A percentile compares a stretch with the other conserved stretches of the same genome.
phyloP scores from a whole-genome alignment of 2,113 vertebrate species.

The Cheirogaleus medius region DNA sequence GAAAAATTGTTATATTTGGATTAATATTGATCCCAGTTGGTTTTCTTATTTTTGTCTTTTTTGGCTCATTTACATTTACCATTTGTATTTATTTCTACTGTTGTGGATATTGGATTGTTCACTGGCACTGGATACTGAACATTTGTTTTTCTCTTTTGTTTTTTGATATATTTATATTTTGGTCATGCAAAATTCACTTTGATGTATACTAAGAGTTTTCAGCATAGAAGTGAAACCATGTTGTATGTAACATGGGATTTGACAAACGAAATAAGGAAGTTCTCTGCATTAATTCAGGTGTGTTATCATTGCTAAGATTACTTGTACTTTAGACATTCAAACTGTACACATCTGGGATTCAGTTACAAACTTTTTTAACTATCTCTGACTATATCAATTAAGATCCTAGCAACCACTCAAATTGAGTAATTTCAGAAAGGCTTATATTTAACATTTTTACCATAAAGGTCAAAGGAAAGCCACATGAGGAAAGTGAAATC shows the following conservation, averaged over 20 bases:
- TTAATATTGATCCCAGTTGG: not conserved
- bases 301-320: not conserved
- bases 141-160: not conserved
- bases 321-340: not conserved
- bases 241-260: not conserved
- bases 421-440: not conserved
- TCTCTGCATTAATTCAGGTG: not conserved
- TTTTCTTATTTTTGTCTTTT: not conserved
- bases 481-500: not conserved
- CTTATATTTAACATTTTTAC: not conserved
- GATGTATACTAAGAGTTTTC: not conserved
- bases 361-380: not conserved
- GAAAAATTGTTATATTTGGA: not conserved
- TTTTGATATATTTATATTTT: not conserved
- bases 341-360: not conserved
- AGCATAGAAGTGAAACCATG: not conserved
- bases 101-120: not conserved
- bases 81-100: not conserved
- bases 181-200: not conserved
- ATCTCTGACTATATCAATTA: not conserved
- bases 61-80: not conserved
- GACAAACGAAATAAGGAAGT: not conserved
- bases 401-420: not conserved
- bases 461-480: not conserved
- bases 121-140: not conserved